A percentile compares a stretch with the other conserved stretches of the same genome.
phyloP scores from a whole-genome alignment of 2,113 vertebrate species.

The Rhinogobius similis region DNA sequence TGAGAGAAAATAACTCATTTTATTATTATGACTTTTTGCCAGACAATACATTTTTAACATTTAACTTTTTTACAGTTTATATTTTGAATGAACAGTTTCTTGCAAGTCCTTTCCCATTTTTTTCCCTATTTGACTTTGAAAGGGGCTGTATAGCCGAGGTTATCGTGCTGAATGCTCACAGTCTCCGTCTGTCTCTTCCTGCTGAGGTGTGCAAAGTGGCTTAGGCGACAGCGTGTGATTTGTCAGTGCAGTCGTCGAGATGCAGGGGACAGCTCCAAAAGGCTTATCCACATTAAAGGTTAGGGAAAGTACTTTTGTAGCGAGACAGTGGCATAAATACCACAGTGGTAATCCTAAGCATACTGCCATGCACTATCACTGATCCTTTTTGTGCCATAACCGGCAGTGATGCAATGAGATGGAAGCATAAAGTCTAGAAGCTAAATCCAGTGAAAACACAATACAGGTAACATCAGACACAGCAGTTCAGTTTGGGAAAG shows the following conservation, averaged over 20 bases:
- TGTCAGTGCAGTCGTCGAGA: conserved; percentile 33
- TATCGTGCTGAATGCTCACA: conserved; percentile 39
- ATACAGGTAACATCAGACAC: conserved; percentile 18
- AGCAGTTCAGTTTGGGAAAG: conserved; percentile 1
- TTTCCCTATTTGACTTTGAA: conserved; percentile 22
- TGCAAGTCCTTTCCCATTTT: conserved; percentile 7
- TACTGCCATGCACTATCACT: conserved; percentile 18
- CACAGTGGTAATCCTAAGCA: conserved; percentile 34
- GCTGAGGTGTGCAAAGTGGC: conserved; percentile 61
- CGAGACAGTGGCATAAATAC: conserved; percentile 38
- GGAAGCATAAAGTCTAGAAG: background rate
- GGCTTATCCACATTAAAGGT: conserved; percentile 64
- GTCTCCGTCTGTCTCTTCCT: conserved; percentile 21
- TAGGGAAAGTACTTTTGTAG: conserved; percentile 44
- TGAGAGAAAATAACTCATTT: background rate
- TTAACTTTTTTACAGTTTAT: conserved; percentile 16
- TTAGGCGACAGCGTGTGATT: conserved; percentile 56
- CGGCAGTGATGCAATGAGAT: background rate
- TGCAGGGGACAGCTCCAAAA: conserved; percentile 57
- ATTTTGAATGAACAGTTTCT: conserved; percentile 18
- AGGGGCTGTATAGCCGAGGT: conserved; percentile 38
- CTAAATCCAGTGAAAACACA: conserved; percentile 18
- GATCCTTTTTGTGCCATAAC: conserved; percentile 8
- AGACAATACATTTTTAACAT: conserved; percentile 12
- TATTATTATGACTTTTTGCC: background rate